These are phyloP conservation scores for Eupithecia vulgata DNA, from an alignment of 2,888 invertebrate species.

Conservation along the genomic window DNA sequence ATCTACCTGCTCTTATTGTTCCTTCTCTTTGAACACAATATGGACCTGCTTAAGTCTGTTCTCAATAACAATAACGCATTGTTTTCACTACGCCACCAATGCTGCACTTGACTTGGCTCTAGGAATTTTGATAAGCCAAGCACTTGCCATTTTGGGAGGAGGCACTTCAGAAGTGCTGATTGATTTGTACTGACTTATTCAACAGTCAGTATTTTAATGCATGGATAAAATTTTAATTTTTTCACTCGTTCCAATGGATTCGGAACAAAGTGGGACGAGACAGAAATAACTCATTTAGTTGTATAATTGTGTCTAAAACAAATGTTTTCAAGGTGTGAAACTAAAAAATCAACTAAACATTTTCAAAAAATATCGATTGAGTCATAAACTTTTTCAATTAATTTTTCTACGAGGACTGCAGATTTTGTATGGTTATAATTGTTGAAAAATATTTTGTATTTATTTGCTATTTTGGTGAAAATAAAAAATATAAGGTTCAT, in stretches of 20 bases:
- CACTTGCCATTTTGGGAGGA: background rate
- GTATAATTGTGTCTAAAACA: background rate
- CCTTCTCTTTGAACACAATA: slow-evolving; percentile 59
- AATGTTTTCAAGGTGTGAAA: background rate
- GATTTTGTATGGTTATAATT: background rate
- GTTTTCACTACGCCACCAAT: slow-evolving; percentile 60
- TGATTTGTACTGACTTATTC: background rate
- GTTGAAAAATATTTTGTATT: background rate
- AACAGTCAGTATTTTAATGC: too few species aligned
- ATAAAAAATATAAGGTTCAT: slow-evolving; percentile 8
- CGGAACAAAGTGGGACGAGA: too few species aligned
- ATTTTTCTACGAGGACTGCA: background rate
- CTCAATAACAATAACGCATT: slow-evolving; percentile 66
- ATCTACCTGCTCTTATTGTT: slow-evolving; percentile 77
- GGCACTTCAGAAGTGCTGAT: background rate
- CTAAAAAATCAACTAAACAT: background rate
- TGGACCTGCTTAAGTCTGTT: slow-evolving; percentile 65
- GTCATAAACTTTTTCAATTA: background rate
- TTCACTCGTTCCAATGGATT: too few species aligned
- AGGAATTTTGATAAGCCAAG: slow-evolving; percentile 48
- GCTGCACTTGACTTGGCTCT: slow-evolving; percentile 64
- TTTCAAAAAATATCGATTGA: background rate
- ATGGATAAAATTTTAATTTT: too few species aligned
- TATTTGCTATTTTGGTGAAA: background rate
- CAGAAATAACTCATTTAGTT: too few species aligned